These are phyloP conservation scores for Teleiodes luculella DNA, from an alignment of 2,888 invertebrate genomes.

Conservation along the genomic window DNA sequence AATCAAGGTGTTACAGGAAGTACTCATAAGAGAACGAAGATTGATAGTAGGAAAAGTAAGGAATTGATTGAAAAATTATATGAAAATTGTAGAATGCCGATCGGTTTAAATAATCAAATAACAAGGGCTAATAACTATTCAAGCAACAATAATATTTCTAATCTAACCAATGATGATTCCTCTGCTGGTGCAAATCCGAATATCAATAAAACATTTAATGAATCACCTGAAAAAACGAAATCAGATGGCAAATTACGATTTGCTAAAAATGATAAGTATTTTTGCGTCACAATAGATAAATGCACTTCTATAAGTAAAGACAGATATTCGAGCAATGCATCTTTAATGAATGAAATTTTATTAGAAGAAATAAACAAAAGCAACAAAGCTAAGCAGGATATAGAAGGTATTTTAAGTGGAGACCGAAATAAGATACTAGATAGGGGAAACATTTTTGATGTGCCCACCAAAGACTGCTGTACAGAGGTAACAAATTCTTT, in stretches of 20 bases:
- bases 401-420: constrained; percentile 35
- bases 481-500: constrained; percentile 50
- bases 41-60: no score
- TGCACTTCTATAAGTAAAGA: neutral
- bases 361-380: constrained; percentile 6
- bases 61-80: no score
- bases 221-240: neutral
- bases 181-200: no score
- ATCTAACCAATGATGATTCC: no score
- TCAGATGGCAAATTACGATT: neutral
- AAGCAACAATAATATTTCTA: no score
- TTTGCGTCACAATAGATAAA: neutral
- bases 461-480: constrained; percentile 51
- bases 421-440: constrained; percentile 26
- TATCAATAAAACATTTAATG: no score
- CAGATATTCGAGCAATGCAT: constrained; percentile 1
- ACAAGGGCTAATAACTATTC: no score
- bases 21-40: no score
- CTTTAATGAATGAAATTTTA: constrained; percentile 5
- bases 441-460: constrained; percentile 42
- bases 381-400: constrained; percentile 7
- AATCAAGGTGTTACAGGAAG: no score
- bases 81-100: no score
- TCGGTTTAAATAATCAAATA: no score
- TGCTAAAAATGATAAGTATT: neutral